Percentiles rank a stretch among this genome's conserved stretches.
Conservation (phyloP, 2,888 invertebrate genomes). For the Agelastica alni region DNA sequence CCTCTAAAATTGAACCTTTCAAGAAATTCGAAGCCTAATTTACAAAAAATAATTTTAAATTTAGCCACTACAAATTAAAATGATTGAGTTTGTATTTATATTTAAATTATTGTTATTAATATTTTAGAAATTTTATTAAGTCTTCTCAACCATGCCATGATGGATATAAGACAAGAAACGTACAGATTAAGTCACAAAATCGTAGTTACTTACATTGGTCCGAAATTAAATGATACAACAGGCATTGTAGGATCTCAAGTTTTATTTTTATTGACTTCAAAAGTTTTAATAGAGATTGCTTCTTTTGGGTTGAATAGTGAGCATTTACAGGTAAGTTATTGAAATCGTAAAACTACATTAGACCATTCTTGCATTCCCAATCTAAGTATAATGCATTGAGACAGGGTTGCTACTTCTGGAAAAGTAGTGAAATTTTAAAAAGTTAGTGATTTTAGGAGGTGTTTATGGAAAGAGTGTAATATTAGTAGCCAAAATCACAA, state of each 20-base stretch:
- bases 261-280: conserved; percentile 62
- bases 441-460: too few species aligned
- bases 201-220: conserved; percentile 62
- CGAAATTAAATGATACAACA: conserved; percentile 52
- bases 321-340: conserved; percentile 50
- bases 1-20: too few species aligned
- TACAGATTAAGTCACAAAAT: conserved; percentile 62
- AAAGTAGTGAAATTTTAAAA: too few species aligned
- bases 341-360: too few species aligned
- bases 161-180: conserved; percentile 61
- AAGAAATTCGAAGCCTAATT: too few species aligned
- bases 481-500: too few species aligned
- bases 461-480: too few species aligned
- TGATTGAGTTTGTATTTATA: not conserved
- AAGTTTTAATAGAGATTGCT: conserved; percentile 67
- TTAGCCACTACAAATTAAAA: not conserved
- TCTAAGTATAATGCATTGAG: too few species aligned
- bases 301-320: conserved; percentile 64
- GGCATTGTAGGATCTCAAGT: conserved; percentile 57
- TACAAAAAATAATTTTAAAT: conserved; percentile 2
- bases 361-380: too few species aligned
- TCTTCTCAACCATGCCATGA: conserved; percentile 63
- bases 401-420: too few species aligned
- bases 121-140: conserved; percentile 56
- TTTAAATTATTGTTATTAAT: conserved; percentile 1